Base-by-base conservation (phyloP, 2,113 vertebrate species). In the Hemichromis elongatus region DNA sequence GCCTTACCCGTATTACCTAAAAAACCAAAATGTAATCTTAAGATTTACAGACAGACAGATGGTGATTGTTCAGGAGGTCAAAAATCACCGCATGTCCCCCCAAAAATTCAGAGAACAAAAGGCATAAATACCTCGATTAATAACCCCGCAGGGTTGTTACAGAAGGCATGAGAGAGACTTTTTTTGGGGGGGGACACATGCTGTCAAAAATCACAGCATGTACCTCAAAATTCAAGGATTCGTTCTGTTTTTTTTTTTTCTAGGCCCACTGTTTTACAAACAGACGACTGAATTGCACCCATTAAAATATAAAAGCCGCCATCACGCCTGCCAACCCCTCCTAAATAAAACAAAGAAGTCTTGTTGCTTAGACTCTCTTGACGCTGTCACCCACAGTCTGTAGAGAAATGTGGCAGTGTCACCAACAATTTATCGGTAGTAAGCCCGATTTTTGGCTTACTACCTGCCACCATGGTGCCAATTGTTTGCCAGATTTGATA, bases 91-190 rank as follows among this genome's bases (percentile, higher is more conserved):
- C 5, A 16, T 63, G 63, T 59, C 24, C 54, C 19, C 11, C n/a
- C 61, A 40, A 66, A 66, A 35, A 66, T 66, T 66, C 28, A 90
- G 9, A 78, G 61, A 88, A 88, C 91, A 89, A 66, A 89, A 90
- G 92, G 94, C 93, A 93, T 88, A 95, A 94, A 95, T 95, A 95
- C 94, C 93, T 94, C 95, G 91, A 94, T 89, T 93, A 95, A 94
- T 93, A 93, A 93, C 92, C 92, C 92, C 93, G 92, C 92, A 94
- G 94, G 94, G 94, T 95, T 94, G 94, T 95, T 94, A 91, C 88
- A 91, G 85, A 92, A 16, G 75, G 89, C 90, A 70, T 28, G 79
- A 90, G 81, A 82, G 85, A 89, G 89, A 94, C 87, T 40, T 45
- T 70, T 70, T 70, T 70, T 26, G 66, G 66, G 28, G n/a, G 28